Evolutionary conservation across 2,888 invertebrate genomes (phyloP).

Genomic region (Auanema freiburgensis): DNA sequence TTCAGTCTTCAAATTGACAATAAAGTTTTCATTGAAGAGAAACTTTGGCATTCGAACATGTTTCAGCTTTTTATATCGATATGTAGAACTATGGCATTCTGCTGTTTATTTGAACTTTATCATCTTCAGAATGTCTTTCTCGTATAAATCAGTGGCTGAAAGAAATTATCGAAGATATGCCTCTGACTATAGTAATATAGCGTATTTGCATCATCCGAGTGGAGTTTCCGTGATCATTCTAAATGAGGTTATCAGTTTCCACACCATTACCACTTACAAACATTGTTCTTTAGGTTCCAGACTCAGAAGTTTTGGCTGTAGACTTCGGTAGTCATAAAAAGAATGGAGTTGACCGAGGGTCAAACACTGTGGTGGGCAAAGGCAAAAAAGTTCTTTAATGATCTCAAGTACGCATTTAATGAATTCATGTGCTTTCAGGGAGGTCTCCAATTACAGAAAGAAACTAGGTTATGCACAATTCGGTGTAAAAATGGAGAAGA

Average conservation of each 20-base stretch:
- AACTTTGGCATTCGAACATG: too few relatives aligned
- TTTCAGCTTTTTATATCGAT: too few relatives aligned
- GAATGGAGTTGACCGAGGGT: constrained; percentile 35
- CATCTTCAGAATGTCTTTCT: constrained; percentile 9
- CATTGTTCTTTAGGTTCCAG: constrained; percentile 24
- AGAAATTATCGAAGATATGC: constrained; percentile 35
- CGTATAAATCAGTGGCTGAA: constrained; percentile 39
- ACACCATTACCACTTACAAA: not conserved
- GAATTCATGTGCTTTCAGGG: constrained; percentile 25
- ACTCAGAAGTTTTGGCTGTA: constrained; percentile 37
- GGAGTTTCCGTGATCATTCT: constrained; percentile 47
- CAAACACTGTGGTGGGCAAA: constrained; percentile 39
- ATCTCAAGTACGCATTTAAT: not conserved
- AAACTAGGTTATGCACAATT: constrained; percentile 43
- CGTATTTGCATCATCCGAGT: constrained; percentile 50
- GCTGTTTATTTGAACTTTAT: too few relatives aligned
- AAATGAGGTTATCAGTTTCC: constrained; percentile 20
- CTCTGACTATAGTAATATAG: constrained; percentile 32
- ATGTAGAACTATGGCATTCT: too few relatives aligned
- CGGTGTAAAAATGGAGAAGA: constrained; percentile 39
- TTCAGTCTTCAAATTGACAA: too few relatives aligned
- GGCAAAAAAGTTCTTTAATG: constrained; percentile 37
- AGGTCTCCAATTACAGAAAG: constrained; percentile 41
- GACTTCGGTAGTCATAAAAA: constrained; percentile 42
- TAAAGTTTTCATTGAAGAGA: too few relatives aligned